Evolutionary conservation across 2,888 invertebrate species (phyloP).

Genomic region (Lochmaea crataegi): DNA sequence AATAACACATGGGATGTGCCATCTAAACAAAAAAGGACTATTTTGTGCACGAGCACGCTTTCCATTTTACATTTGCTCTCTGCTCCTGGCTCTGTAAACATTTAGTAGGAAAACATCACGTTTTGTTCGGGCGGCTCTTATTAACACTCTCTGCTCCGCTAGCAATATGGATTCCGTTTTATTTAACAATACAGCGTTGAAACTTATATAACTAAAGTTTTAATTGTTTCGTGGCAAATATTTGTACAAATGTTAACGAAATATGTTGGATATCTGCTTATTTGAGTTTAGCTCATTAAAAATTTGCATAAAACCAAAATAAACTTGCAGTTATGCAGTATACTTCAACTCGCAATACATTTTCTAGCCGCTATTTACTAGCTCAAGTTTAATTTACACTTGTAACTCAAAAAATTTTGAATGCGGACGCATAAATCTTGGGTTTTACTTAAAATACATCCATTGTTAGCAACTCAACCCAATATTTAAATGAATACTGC

Average conservation of each 20-base stretch:
- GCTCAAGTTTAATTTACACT: too few species aligned
- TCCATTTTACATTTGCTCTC: conserved; percentile 58
- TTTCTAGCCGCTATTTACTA: too few species aligned
- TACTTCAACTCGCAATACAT: too few species aligned
- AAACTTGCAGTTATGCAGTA: background rate
- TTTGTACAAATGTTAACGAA: conserved; percentile 1
- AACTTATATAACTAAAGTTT: conserved; percentile 33
- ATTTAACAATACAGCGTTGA: conserved; percentile 24
- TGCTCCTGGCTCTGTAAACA: conserved; percentile 59
- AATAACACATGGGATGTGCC: conserved; percentile 12
- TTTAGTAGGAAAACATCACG: conserved; percentile 57
- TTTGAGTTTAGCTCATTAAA: background rate
- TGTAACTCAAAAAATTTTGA: too few species aligned
- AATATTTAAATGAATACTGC: too few species aligned
- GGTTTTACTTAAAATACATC: too few species aligned
- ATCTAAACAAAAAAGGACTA: conserved; percentile 54
- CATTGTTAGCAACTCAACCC: too few species aligned
- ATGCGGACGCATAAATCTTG: too few species aligned
- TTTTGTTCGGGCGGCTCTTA: conserved; percentile 45
- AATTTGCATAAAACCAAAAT: background rate
- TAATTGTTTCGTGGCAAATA: conserved; percentile 28
- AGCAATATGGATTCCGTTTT: conserved; percentile 31
- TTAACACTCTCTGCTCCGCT: conserved; percentile 27
- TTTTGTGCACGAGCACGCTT: conserved; percentile 58
- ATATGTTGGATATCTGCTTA: background rate